Percentiles rank a stretch among this genome's conserved stretches.
Conservation (phyloP, 2,888 invertebrate species). For the Neocrepidodera transversa region DNA sequence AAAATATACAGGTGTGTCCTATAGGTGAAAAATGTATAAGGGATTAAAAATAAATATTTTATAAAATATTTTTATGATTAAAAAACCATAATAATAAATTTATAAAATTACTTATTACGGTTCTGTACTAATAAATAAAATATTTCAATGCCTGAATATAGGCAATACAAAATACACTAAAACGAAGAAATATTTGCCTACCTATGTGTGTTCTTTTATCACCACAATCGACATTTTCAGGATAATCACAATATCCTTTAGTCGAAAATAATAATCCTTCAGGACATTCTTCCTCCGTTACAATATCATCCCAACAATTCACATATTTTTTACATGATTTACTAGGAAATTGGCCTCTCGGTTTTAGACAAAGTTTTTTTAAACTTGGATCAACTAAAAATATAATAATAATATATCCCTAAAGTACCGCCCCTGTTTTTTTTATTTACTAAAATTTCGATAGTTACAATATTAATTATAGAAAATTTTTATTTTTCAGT, state of each 20-base stretch:
- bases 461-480: too few species aligned
- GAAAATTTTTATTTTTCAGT: too few species aligned
- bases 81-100: too few species aligned
- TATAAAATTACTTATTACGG: too few species aligned
- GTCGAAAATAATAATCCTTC: slow-evolving; percentile 67
- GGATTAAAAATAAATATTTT: too few species aligned
- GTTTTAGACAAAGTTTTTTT: slow-evolving; percentile 58
- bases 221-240: slow-evolving; percentile 68
- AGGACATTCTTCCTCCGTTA: slow-evolving; percentile 72
- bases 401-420: background rate
- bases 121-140: too few species aligned
- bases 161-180: background rate
- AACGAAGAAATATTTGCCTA: too few species aligned
- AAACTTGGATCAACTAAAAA: slow-evolving; percentile 39
- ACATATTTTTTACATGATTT: slow-evolving; percentile 69
- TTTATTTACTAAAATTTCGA: too few species aligned
- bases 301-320: slow-evolving; percentile 76
- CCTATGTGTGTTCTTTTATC: slow-evolving; percentile 43
- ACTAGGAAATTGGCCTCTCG: slow-evolving; percentile 70
- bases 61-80: too few species aligned
- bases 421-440: too few species aligned
- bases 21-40: too few species aligned
- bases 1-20: too few species aligned
- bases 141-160: background rate
- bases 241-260: slow-evolving; percentile 69